Conservation (phyloP, 2,888 invertebrate genomes). For the Gastracanthus pulcherrimus region DNA sequence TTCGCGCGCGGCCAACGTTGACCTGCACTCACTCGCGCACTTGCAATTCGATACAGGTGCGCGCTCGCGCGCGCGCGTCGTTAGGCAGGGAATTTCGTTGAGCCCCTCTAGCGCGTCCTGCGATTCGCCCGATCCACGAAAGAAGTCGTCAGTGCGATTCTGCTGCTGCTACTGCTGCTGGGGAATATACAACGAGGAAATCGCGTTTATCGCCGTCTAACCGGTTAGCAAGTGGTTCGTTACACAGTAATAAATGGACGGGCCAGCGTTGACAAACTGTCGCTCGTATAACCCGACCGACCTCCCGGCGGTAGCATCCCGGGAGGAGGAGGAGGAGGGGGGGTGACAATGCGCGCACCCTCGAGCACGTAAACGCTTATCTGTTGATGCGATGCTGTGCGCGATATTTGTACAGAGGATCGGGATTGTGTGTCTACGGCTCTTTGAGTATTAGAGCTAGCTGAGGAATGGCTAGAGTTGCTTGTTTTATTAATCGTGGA, state of each 20-base stretch:
- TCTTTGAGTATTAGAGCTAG: too few relatives aligned
- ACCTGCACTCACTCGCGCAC: background rate
- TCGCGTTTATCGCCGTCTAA: background rate
- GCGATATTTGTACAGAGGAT: background rate
- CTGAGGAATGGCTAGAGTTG: too few relatives aligned
- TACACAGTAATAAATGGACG: conserved; percentile 29
- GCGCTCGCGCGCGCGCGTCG: too few relatives aligned
- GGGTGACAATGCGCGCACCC: background rate
- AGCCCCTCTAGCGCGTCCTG: background rate
- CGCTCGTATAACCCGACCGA: conserved; percentile 16
- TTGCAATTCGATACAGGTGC: conserved; percentile 6
- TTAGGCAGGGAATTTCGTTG: conserved; percentile 2
- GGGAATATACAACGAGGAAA: background rate
- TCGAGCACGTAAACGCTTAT: background rate
- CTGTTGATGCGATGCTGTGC: background rate
- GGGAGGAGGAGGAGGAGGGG: background rate
- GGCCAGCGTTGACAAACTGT: conserved; percentile 26
- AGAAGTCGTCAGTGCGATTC: background rate
- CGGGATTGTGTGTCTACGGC: too few relatives aligned
- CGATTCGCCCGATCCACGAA: background rate
- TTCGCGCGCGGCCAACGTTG: background rate
- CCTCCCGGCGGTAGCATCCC: background rate
- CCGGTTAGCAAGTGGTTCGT: conserved; percentile 24
- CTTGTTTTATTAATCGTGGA: too few relatives aligned
- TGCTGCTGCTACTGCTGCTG: background rate